phyloP scores from a whole-genome alignment of 2,797 vertebrate genomes.

The Orientallactaga sibirica region DNA sequence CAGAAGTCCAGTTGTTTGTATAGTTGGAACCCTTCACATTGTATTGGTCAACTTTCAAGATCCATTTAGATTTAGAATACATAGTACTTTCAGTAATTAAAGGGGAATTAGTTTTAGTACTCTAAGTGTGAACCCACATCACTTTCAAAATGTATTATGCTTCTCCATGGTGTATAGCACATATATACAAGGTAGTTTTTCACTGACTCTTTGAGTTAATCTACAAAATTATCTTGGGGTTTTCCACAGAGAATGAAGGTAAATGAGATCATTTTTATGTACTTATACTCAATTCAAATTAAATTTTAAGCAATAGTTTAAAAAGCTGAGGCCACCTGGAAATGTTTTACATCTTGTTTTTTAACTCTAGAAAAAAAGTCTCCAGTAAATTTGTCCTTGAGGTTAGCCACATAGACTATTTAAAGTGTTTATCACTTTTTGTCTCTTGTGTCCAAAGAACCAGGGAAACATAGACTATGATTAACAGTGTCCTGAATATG shows the following conservation, averaged over 20 bases:
- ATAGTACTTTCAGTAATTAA: conserved; percentile 60
- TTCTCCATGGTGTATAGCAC: neutral
- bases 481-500: neutral
- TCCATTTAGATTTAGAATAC: conserved; percentile 66
- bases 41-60: conserved; percentile 59
- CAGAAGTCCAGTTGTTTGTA: conserved; percentile 44
- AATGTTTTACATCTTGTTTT: conserved; percentile 54
- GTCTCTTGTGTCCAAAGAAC: neutral
- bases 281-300: conserved; percentile 26
- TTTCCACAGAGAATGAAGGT: conserved; percentile 57
- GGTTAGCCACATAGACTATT: neutral
- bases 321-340: conserved; percentile 48
- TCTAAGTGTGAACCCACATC: conserved; percentile 40
- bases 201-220: conserved; percentile 19
- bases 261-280: conserved; percentile 57
- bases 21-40: conserved; percentile 54
- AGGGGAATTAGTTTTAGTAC: conserved; percentile 58
- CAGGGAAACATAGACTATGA: neutral
- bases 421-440: conserved; percentile 45
- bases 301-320: conserved; percentile 59
- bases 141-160: conserved; percentile 44
- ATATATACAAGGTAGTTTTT: conserved; percentile 38
- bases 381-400: conserved; percentile 14
- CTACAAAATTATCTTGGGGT: conserved; percentile 54
- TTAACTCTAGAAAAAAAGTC: conserved; percentile 15